Base-by-base conservation (phyloP, 2,797 vertebrate genomes). In the Galago senegalensis region DNA sequence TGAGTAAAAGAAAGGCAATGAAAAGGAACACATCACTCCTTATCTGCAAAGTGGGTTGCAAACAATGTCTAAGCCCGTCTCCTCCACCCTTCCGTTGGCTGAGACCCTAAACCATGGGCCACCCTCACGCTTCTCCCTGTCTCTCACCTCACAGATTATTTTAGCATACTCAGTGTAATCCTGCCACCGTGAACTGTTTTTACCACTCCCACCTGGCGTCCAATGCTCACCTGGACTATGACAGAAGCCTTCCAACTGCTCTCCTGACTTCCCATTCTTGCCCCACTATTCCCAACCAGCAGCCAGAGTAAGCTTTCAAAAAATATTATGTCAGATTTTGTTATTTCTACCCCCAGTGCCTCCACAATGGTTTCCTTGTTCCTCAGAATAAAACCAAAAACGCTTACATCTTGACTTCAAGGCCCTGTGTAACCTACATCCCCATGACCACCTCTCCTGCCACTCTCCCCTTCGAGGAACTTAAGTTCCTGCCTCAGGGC, bases 311-410 rank as follows among this genome's bases (percentile, higher is more conserved):
- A 81, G 9, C 17, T 87, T 91, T 89, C 43, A 85, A 76, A 81
- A 81, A 95, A 75, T 67, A 67, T 5, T 34, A 18, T 13, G 14
- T 63, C 25, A 46, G 17, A 76, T 58, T 80, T 31, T 76, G 37
- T 20, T 25, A 25, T 12, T 79, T 27, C 10, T 31, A 58, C 10
- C 25, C 17, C n/a, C 56, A 34, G 60, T 80, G 61, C 60, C 49
- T 86, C 46, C 40, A 40, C 6, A 17, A 16, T 53, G 37, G 27
- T n/a, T 61, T 72, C 87, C 53, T 53, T 1, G 6, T 37, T 86
- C 77, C 86, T 89, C n/a, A 34, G 46, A 79, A 83, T 60, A 89
- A 96, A 92, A 79, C 76, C 8, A 14, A 77, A 86, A 87, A 60
- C 14, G 20, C 27, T 84, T 13, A 61, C 82, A 67, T 82, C 53